Evolutionary conservation across 2,888 invertebrate genomes (phyloP), one percentile per base, ranked within the genome.

Genomic region (Leptopilina drosophilae): DNA sequence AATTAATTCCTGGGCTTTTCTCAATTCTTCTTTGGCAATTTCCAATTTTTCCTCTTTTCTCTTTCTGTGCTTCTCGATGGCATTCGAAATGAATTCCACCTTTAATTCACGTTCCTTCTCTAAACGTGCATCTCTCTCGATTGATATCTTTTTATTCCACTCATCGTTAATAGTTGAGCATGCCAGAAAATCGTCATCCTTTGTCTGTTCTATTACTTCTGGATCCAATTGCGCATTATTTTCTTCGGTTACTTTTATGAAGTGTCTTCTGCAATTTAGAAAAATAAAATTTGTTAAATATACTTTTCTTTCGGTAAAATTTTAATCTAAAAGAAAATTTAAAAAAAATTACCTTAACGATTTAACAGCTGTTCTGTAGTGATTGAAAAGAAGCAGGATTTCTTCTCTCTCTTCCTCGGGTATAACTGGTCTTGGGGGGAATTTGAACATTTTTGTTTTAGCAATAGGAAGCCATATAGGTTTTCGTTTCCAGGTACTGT

Each of bases 401-500:
- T 97, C 97, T 2, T 92, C 83, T 0, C 87, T 85, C 87, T 97
- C 97, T 62, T 95, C 96, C 80, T 88, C 87, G 0, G 95, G 93
- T 73, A 95, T 89, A 80, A 90, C 91, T 26, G 94, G 94, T 65
- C 94, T 93, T 85, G 93, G 92, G 0, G 96, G 95, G 81, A 97
- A 93, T 83, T 94, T 94, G 91, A 94, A 97, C 73, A 96, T 84
- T 93, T 97, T 97, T 85, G 94, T 95, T 92, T 96, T 96, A 0
- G 97, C 97, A 14, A 94, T 94, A 2, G 96, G 96, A 69, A 97
- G 79, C 96, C 96, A 96, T 82, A 95, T 92, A 0, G 97, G 97
- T 91, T 97, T 97, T 84, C 96, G 93, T 92, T 92, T 91, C 93
- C 94, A 94, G 85, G 49, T 49, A 11, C 49, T 49, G 4, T 49